Evolutionary conservation across 2,888 invertebrate genomes (phyloP), one percentile per base, ranked within the genome.

Genomic region (Cerastis rubricosa): DNA sequence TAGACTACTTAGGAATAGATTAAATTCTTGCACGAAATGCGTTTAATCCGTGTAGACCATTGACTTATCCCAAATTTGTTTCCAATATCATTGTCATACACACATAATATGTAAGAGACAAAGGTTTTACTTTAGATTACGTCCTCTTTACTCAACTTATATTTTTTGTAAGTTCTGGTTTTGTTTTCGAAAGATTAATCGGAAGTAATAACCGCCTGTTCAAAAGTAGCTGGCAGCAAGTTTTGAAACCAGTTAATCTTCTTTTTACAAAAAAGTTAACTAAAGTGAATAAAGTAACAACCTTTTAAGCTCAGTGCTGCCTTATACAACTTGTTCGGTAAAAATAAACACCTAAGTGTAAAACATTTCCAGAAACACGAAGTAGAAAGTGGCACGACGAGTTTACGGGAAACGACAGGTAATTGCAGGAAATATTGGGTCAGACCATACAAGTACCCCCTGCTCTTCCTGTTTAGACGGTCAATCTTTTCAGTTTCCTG

Each of bases 361-460:
- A 87, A 88, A 85, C 75, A 78, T 88, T 88, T 88, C 81, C 85
- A 89, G 89, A 86, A 87, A 81, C 88, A 84, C 71, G 80, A 85
- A 83, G 87, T 92, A 91, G 92, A 93, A 94, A 93, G 93, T 92
- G 88, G 91, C 85, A 83, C 85, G 87, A 87, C 90, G 88, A 88
- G 89, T 90, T 88, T 84, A 88, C 88, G 89, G 92, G 90, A 91
- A 93, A 89, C 88, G 87, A 85, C 87, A 65, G 82, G 83, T 90
- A 89, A 91, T 92, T 91, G 88, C 93, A 92, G 93, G 93, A 92
- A 91, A 90, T 84, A 88, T 87, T 87, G 82, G 85, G 85, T 87
- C 85, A 87, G 77, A 71, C 75, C 80, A 81, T 81, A 80, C 82
- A 71, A 71, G 78, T 78, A 85, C 80, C 80, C 82, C 69, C 72